Evolutionary conservation across 92 coral and sea anemone genomes (phyloP).

Genomic region (Heteractis magnifica): DNA sequence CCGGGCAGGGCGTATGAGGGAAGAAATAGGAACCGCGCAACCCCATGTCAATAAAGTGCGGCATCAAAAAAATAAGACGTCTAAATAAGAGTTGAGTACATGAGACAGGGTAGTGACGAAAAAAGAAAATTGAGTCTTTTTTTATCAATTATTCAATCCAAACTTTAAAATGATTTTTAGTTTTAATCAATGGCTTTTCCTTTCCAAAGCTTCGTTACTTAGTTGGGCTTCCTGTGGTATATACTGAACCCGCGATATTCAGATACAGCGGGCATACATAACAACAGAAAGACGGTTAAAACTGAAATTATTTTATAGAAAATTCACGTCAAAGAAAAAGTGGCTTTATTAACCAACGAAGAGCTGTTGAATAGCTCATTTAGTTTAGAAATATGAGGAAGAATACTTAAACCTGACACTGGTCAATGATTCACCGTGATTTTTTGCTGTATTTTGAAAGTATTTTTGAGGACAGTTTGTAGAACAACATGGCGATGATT

Average conservation of each 20-base stretch:
- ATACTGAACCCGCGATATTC: not conserved
- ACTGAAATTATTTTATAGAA: not conserved
- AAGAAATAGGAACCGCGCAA: no score
- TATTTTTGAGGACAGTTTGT: slow-evolving; percentile 12
- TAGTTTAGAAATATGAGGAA: not conserved
- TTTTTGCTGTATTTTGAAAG: not conserved
- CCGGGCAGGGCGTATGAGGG: no score
- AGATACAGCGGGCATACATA: not conserved
- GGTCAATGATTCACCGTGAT: not conserved
- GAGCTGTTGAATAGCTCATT: not conserved
- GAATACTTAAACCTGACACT: not conserved
- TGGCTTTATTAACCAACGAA: not conserved
- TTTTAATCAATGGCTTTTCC: not conserved
- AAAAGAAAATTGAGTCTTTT: no score
- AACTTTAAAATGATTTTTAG: not conserved
- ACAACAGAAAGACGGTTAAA: slow-evolving; percentile 13
- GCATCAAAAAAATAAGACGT: no score
- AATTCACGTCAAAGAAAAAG: not conserved
- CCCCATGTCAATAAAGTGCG: no score
- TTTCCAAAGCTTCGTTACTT: not conserved
- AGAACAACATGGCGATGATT: slow-evolving; percentile 69
- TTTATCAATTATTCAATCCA: no score
- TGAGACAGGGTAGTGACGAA: no score
- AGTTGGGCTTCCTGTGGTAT: slow-evolving; percentile 1
- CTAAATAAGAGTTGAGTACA: no score